Evolutionary conservation across 2,888 invertebrate species (phyloP).

Genomic region (Ditula angustiorana): DNA sequence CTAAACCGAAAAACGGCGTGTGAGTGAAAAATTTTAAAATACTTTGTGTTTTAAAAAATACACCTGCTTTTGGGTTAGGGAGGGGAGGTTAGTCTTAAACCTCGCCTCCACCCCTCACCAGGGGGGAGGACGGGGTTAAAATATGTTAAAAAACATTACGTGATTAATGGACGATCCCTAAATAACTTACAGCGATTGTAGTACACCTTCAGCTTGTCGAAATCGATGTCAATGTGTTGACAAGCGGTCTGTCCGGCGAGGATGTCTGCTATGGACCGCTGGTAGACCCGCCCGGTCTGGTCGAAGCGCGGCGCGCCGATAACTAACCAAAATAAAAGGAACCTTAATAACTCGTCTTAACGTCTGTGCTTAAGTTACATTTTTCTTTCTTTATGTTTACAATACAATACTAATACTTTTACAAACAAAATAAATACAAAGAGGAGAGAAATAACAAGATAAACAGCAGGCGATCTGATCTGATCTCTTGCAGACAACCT

Average conservation of each 20-base stretch:
- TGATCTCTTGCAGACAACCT: no score
- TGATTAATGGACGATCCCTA: background rate
- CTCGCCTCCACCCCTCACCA: no score
- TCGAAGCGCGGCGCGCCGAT: slow-evolving; percentile 59
- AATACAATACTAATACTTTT: no score
- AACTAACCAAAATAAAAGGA: slow-evolving; percentile 50
- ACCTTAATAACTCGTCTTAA: background rate
- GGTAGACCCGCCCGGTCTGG: slow-evolving; percentile 55
- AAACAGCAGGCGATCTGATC: no score
- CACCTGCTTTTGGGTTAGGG: no score
- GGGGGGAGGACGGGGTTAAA: background rate
- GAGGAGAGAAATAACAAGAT: no score
- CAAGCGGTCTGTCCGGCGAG: slow-evolving; percentile 44
- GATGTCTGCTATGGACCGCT: slow-evolving; percentile 47
- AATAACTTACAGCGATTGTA: slow-evolving; percentile 18
- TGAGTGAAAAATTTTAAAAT: no score
- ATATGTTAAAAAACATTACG: background rate
- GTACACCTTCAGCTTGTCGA: slow-evolving; percentile 41
- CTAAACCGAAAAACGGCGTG: no score
- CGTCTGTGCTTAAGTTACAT: background rate
- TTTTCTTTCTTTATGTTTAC: background rate
- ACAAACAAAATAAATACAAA: no score
- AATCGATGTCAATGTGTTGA: slow-evolving; percentile 47
- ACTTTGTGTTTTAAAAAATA: no score
- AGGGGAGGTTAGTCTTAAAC: no score